phyloP scores from a whole-genome alignment of 2,797 vertebrate species.

The Brachymystax lenok region DNA sequence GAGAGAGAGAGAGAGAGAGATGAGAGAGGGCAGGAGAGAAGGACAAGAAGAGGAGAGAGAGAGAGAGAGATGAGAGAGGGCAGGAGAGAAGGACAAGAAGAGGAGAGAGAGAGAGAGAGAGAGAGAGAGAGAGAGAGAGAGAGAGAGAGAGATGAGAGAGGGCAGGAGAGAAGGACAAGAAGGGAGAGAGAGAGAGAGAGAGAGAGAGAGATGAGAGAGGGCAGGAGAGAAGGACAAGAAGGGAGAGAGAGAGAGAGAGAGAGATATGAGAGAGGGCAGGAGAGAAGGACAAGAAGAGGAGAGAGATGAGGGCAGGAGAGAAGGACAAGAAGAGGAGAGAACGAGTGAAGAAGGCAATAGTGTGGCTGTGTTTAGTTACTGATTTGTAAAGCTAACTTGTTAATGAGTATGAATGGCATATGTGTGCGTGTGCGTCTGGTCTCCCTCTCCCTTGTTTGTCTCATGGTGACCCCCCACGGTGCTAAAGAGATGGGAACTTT shows the following conservation, averaged over 20 bases:
- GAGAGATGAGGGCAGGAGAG: not conserved
- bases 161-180: not conserved
- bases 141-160: too few relatives aligned
- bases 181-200: not conserved
- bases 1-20: too few relatives aligned
- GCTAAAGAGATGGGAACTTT: not conserved
- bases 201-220: too few relatives aligned
- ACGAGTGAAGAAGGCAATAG: not conserved
- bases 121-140: not conserved
- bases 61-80: too few relatives aligned
- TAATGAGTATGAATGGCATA: not conserved
- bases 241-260: not conserved
- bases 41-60: not conserved
- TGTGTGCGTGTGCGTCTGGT: not conserved
- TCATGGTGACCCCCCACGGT: constrained; percentile 1
- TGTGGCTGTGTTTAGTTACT: not conserved
- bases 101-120: not conserved
- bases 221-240: not conserved
- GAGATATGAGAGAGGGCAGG: too few relatives aligned
- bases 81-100: not conserved
- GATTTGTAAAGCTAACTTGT: not conserved
- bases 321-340: not conserved
- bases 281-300: not conserved
- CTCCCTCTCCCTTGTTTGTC: not conserved
- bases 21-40: not conserved